Percentiles rank a stretch among this genome's conserved stretches.
Evolutionary conservation across 2,888 invertebrate genomes (phyloP).

Genomic region (Phlogophora meticulosa): DNA sequence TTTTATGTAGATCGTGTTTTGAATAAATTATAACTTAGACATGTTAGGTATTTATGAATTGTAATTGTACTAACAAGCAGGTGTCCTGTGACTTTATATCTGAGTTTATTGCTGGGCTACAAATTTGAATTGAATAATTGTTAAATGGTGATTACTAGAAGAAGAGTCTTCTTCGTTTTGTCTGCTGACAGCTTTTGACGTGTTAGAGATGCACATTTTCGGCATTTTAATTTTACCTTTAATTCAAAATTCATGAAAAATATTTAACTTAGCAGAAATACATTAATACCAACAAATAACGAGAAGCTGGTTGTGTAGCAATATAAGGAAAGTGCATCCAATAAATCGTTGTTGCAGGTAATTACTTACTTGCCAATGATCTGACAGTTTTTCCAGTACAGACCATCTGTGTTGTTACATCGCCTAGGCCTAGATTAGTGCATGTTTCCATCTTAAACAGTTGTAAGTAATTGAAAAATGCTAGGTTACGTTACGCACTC

Average conservation of each 20-base stretch:
- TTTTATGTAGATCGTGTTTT: constrained; percentile 57
- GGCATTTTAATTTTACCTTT: not conserved
- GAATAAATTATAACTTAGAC: constrained; percentile 45
- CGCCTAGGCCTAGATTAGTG: constrained; percentile 3
- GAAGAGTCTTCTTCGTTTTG: not conserved
- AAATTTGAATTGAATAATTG: constrained; percentile 34
- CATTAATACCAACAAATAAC: not conserved
- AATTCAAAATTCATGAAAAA: not conserved
- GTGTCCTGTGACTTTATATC: constrained; percentile 23
- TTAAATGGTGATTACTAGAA: constrained; percentile 17
- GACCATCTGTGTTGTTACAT: not conserved
- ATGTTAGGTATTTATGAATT: constrained; percentile 40
- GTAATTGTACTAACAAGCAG: constrained; percentile 53
- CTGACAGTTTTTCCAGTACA: not conserved
- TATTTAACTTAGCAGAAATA: not conserved
- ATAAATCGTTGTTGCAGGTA: not conserved
- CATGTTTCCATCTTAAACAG: constrained; percentile 40
- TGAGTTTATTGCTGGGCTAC: constrained; percentile 12
- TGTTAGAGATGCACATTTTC: not conserved
- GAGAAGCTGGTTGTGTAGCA: not conserved
- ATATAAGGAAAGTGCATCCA: not conserved
- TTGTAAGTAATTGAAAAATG: constrained; percentile 61
- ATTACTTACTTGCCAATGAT: not conserved
- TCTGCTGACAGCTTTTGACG: not conserved
- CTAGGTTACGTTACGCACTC: constrained; percentile 66